Base-by-base conservation (phyloP, 2,113 vertebrate species). In the Uropsilus gracilis region DNA sequence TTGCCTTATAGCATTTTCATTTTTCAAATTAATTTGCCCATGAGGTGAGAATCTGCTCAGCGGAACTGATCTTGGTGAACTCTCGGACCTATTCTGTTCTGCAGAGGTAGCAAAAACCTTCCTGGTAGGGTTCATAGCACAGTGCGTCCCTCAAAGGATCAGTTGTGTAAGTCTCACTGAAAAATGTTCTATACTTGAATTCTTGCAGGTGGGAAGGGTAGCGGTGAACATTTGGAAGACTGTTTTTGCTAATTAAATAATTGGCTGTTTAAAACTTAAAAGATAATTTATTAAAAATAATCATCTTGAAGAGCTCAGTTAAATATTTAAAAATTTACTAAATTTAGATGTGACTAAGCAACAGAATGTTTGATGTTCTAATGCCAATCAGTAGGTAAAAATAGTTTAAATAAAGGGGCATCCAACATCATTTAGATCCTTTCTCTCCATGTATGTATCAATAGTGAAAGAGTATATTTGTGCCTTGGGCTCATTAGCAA, bases 401-500 rank as follows among this genome's bases (percentile, higher is more conserved):
- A 78, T 32, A 86, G 30, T 82, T 78, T 86, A 72, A 72, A 72
- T 22, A 55, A 55, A 48, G 9, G 46, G 64, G 77, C 89, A 86
- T 71, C 26, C n/a, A 42, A 90, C 69, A 94, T 26, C 66, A 91
- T 12, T 66, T 96, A 11, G 59, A 66, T 94, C 63, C 48, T 75
- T 86, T 88, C 22, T 95, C 44, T 84, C 20, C 84, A 66, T 89
- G 69, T 83, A 34, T 94, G 87, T 28, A 28, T n/a, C n/a, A n/a
- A 39, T 13, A 22, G n/a, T 77, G 18, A 55, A 7, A 32, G 39
- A 10, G n/a, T 34, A 5, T 89, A 10, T 80, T 78, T 96, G 34
- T 94, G 93, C 53, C 95, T 94, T 85, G 73, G 55, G 66, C 96
- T 97, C 84, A 83, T 87, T 97, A 93, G 90, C 86, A 96, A 96